Conservation (phyloP, 1,140 invertebrate species). For the Eubasilissa regina region DNA sequence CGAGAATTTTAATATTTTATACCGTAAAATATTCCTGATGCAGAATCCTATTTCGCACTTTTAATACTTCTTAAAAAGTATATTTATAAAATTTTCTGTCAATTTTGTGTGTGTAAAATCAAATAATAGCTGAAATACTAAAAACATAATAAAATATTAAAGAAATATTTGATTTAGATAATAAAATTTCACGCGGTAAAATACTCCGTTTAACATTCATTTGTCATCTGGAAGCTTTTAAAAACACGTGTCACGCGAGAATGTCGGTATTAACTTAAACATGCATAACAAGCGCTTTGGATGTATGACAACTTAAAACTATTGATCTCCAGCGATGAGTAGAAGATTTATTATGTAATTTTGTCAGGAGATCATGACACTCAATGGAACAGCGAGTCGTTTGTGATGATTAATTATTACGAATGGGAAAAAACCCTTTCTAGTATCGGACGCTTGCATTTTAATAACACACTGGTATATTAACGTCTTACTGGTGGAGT, state of each 20-base stretch:
- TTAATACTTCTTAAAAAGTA: too few relatives aligned
- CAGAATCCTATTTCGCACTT: too few relatives aligned
- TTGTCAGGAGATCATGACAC: conserved; percentile 46
- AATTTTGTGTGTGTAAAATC: too few relatives aligned
- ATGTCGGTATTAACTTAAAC: conserved; percentile 30
- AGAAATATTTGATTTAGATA: too few relatives aligned
- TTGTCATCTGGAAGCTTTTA: conserved; percentile 12
- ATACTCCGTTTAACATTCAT: background rate
- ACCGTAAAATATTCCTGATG: too few relatives aligned
- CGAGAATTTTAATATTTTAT: background rate
- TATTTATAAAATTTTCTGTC: too few relatives aligned
- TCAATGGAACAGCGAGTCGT: conserved; percentile 43
- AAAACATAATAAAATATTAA: too few relatives aligned
- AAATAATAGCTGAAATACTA: too few relatives aligned
- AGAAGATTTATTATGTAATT: conserved; percentile 52
- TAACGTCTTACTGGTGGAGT: conserved; percentile 11
- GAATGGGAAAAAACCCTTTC: conserved; percentile 20
- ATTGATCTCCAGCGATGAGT: conserved; percentile 53
- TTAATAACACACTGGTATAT: conserved; percentile 18
- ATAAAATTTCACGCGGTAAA: too few relatives aligned
- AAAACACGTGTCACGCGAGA: conserved; percentile 14
- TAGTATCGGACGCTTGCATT: conserved; percentile 9
- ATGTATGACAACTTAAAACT: conserved; percentile 25
- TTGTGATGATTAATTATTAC: conserved; percentile 56
- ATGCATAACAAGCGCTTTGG: conserved; percentile 22